A percentile compares a stretch with the other conserved stretches of the same genome.
phyloP scores from a whole-genome alignment of 2,113 vertebrate species.

The Muntiacus reevesi region DNA sequence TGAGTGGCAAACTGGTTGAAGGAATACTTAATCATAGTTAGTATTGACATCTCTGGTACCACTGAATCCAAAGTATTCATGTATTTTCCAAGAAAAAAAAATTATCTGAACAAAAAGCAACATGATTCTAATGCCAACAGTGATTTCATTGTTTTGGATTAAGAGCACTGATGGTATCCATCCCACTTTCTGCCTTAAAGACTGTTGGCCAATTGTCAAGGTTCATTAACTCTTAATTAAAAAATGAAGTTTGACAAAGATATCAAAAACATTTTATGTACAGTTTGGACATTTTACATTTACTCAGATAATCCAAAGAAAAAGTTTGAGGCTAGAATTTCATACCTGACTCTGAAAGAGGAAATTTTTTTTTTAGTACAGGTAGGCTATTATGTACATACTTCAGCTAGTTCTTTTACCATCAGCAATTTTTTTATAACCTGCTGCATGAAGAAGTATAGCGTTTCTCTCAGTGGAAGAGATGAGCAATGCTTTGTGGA shows the following conservation, averaged over 20 bases:
- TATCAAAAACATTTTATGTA: slow-evolving; percentile 13
- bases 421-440: slow-evolving; percentile 11
- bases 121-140: not conserved
- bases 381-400: not conserved
- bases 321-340: slow-evolving; percentile 31
- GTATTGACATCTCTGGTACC: not conserved
- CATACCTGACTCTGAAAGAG: not conserved
- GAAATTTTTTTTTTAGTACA: not conserved
- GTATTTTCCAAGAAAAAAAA: slow-evolving; percentile 3
- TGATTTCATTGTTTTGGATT: slow-evolving; percentile 22
- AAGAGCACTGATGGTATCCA: slow-evolving; percentile 45
- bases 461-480: not conserved
- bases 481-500: slow-evolving; percentile 2
- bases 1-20: not conserved
- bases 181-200: slow-evolving; percentile 18
- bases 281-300: not conserved
- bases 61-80: not conserved
- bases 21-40: not conserved
- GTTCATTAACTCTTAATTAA: slow-evolving; percentile 69
- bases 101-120: slow-evolving; percentile 13
- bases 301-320: not conserved
- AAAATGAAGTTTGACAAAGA: slow-evolving; percentile 61
- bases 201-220: slow-evolving; percentile 62
- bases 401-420: not conserved
- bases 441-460: not conserved